Base-by-base conservation (phyloP, 92 coral and sea anemone genomes). In the Chrysogorgia sp. region DNA sequence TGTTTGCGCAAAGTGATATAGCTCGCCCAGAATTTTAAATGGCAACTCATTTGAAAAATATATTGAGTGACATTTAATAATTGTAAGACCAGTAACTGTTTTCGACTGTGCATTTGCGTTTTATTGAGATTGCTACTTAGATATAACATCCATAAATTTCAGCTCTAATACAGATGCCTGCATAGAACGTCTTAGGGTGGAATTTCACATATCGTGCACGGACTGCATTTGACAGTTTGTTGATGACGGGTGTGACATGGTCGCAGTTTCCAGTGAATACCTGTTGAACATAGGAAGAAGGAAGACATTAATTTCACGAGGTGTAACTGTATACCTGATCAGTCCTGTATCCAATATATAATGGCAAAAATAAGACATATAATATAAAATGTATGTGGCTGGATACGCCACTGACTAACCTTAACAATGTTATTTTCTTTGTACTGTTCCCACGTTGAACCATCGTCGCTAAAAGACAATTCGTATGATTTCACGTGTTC, bases 401-500 rank as follows among this genome's bases (percentile, higher is more conserved):
- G 2, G 15, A 35, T 12, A 45, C 45, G 17, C 35, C 1, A 0
- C 48, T 17, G 10, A 14, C 89, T 67, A 74, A 91, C 98, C 89
- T 89, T 85, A 8, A 65, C 32, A 33, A 75, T 76, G 33, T 92
- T 90, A 25, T 86, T 89, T 52, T 91, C 98, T 74, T 66, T 89
- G 82, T 93, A 93, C 50, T 76, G 75, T 50, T 47, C 64, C 88
- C 92, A 93, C 7, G 66, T 69, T 17, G 74, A 49, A 40, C 98
- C 98, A 62, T 90, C 90, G 28, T 82, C 80, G 69, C 98, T 93
- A 66, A 83, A 90, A 29, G 88, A 89, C 14, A 90, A 82, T 31
- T 86, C 80, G 40, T 85, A 90, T 2, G 92, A 83, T 77, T 90
- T 88, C 19, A 90, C 96, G 21, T 92, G 97, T 74, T 92, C 97